A percentile compares a stretch with the other conserved stretches of the same genome.
Conservation (phyloP, 2,113 vertebrate genomes). For the Propithecus coquereli region DNA sequence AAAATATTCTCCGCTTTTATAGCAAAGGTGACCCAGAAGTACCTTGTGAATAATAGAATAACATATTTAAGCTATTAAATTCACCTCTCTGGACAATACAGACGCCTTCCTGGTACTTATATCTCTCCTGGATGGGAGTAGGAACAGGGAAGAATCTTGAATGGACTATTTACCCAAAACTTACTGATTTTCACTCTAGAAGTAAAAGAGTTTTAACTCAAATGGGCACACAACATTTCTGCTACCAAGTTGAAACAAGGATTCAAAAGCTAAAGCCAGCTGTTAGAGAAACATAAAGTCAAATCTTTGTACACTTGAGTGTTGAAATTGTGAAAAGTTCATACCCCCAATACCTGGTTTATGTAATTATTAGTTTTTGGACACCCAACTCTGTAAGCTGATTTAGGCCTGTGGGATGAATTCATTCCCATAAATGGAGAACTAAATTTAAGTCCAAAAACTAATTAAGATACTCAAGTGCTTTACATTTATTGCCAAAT, state of each 20-base stretch:
- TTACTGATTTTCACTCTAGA: not conserved
- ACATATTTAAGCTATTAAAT: slow-evolving; percentile 58
- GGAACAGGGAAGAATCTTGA: not conserved
- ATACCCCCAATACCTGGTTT: not conserved
- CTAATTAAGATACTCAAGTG: not conserved
- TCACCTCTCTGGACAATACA: not conserved
- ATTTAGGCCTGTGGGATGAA: not conserved
- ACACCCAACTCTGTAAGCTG: not conserved
- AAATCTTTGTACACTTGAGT: not conserved
- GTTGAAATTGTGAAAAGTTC: not conserved
- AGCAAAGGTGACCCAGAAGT: slow-evolving; percentile 71
- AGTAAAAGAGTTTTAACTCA: not conserved
- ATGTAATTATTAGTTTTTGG: not conserved
- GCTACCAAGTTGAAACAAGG: not conserved
- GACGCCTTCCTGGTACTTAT: not conserved
- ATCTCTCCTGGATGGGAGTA: not conserved
- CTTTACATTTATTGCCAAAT: not conserved
- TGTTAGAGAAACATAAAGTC: not conserved
- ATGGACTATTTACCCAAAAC: not conserved
- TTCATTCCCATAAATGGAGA: not conserved
- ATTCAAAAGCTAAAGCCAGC: not conserved
- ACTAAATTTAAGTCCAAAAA: slow-evolving; percentile 23
- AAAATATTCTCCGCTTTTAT: slow-evolving; percentile 67
- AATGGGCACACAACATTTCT: not conserved
- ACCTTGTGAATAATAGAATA: slow-evolving; percentile 57